Conservation (phyloP, 2,113 vertebrate species). For the Otocyon megalotis region DNA sequence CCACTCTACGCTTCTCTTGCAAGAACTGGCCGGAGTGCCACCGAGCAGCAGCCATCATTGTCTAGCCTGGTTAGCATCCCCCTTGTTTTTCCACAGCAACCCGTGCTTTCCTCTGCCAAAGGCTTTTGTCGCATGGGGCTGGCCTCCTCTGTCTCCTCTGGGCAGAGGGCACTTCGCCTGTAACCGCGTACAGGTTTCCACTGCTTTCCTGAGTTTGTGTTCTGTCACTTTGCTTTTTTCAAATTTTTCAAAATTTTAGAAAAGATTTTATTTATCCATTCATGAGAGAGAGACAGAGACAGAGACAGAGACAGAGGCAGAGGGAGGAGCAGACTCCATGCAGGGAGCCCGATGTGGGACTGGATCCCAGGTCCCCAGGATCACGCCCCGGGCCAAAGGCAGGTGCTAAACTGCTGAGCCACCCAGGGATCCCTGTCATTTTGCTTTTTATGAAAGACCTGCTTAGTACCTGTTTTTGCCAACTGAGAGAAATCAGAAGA, state of each 20-base stretch:
- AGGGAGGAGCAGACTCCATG: too few relatives aligned
- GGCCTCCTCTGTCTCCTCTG: background rate
- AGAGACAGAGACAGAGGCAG: too few relatives aligned
- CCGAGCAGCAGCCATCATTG: background rate
- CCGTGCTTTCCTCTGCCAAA: background rate
- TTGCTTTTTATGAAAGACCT: background rate
- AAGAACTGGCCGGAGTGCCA: background rate
- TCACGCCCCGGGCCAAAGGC: too few relatives aligned
- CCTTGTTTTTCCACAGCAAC: background rate
- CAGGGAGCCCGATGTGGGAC: too few relatives aligned
- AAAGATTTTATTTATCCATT: too few relatives aligned
- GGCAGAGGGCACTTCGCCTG: background rate
- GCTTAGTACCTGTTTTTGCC: background rate
- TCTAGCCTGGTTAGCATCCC: rapidly evolving
- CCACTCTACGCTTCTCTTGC: background rate
- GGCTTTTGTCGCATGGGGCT: background rate
- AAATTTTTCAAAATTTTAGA: too few relatives aligned
- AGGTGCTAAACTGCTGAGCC: too few relatives aligned
- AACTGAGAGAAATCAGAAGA: background rate
- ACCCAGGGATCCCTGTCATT: too few relatives aligned
- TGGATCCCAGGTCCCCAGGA: too few relatives aligned
- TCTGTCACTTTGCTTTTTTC: background rate
- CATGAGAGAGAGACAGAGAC: too few relatives aligned
- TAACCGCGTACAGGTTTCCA: background rate
- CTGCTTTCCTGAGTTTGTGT: background rate